Evolutionary conservation across 2,797 vertebrate genomes (phyloP), one percentile per base, ranked within the genome.

Genomic region (Tapirus indicus): DNA sequence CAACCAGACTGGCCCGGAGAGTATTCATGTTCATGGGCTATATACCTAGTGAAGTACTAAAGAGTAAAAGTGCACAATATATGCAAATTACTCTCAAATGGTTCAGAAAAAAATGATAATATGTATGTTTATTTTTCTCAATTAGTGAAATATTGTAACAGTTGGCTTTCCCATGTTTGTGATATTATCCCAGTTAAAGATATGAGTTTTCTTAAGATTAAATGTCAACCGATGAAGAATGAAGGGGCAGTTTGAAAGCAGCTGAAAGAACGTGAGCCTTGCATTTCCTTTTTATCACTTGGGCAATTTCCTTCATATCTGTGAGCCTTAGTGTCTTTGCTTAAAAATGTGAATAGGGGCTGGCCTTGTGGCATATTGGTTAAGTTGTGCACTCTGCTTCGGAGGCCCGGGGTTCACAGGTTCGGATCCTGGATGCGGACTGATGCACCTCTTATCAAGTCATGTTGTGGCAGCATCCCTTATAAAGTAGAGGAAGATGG

Each of bases 51-150:
- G 41, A 94, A 71, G 47, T 16, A 60, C 18, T 87, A 88, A 56
- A 56, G 35, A 88, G 32, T 82, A 83, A 86, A 89, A 25, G 3
- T 23, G 6, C 16, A 17, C 32, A 25, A 49, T 7, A 44, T 35
- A 35, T 11, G 11, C 7, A 96, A 82, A 52, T 49, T 85, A 83
- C 44, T 71, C 44, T 80, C 54, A 60, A 84, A 58, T 10, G 10
- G 8, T 90, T 95, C 77, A 35, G 35, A 92, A 80, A 92, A 88
- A 88, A 94, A 77, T 89, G 38, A 12, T 13, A 62, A 6, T 32
- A 49, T 38, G 29, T 82, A 8, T 60, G 12, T 56, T 84, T 82
- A 32, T 62, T 89, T 71, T 80, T 66, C 32, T 64, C 41, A 20
- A 0, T 68, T 54, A 87, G 29, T 56, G 8, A 69, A 38, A 69